A percentile compares a stretch with the other conserved stretches of the same genome.
phyloP scores from a whole-genome alignment of 1,140 invertebrate species.

The Psix sp. region DNA sequence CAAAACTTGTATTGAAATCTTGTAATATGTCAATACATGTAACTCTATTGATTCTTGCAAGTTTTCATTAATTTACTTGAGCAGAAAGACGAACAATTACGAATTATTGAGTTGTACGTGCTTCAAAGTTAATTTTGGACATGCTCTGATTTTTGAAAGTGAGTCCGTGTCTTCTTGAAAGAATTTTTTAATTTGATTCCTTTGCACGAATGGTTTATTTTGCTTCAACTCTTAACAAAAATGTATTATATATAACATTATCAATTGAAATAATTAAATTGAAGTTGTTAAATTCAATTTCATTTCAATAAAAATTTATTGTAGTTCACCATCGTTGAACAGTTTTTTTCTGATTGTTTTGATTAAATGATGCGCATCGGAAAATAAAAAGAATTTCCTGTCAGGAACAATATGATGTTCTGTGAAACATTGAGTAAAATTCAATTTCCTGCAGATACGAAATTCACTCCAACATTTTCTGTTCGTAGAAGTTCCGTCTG shows the following conservation, averaged over 20 bases:
- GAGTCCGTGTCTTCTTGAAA: neutral
- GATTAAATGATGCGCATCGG: conserved; percentile 5
- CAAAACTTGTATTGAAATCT: neutral
- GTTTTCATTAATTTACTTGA: conserved; percentile 12
- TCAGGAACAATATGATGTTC: neutral
- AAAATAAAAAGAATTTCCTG: conserved; percentile 2
- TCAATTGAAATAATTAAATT: too few species aligned
- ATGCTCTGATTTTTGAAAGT: neutral
- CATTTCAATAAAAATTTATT: neutral
- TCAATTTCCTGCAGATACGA: conserved; percentile 19
- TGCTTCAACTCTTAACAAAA: neutral
- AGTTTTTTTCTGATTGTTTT: conserved; percentile 1
- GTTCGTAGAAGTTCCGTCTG: conserved; percentile 20
- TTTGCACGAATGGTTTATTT: neutral
- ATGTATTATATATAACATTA: neutral
- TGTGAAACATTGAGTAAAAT: neutral
- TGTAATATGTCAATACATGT: too few species aligned
- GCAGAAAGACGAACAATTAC: conserved; percentile 9
- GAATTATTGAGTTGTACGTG: conserved; percentile 11
- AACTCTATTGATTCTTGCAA: too few species aligned
- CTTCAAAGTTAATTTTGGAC: conserved; percentile 11
- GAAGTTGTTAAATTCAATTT: neutral
- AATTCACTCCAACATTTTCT: conserved; percentile 26
- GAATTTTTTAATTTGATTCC: neutral
- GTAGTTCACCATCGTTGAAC: conserved; percentile 1